A percentile compares a stretch with the other conserved stretches of the same genome.
Evolutionary conservation across 1,140 invertebrate genomes (phyloP).

Genomic region (Sesamia nonagrioides): DNA sequence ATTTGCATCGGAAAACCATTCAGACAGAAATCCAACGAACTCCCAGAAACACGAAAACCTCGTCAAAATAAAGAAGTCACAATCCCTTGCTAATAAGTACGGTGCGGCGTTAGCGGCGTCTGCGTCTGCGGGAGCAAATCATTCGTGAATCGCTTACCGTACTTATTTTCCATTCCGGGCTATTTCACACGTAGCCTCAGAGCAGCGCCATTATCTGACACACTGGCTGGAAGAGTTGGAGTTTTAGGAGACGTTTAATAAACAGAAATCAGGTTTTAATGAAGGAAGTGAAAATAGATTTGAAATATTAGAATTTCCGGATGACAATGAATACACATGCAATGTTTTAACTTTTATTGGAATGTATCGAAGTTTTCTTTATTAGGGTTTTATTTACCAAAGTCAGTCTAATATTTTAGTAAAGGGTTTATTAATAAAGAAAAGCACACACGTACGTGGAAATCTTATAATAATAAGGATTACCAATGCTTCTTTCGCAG

Average conservation of each 20-base stretch:
- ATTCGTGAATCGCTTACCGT: constrained; percentile 54
- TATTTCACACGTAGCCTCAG: constrained; percentile 53
- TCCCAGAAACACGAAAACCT: constrained; percentile 26
- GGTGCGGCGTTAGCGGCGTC: constrained; percentile 16
- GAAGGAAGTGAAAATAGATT: too few relatives aligned
- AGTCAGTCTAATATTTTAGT: too few relatives aligned
- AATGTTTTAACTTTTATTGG: too few relatives aligned
- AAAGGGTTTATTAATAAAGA: too few relatives aligned
- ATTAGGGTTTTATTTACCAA: too few relatives aligned
- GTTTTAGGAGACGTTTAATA: not conserved
- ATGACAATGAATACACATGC: too few relatives aligned
- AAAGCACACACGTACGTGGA: too few relatives aligned
- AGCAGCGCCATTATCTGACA: constrained; percentile 42
- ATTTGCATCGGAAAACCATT: constrained; percentile 29
- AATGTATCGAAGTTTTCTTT: too few relatives aligned
- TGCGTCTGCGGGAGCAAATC: constrained; percentile 50
- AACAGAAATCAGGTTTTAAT: too few relatives aligned
- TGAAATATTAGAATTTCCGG: too few relatives aligned
- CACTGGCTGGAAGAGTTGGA: not conserved
- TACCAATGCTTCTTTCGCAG: too few relatives aligned
- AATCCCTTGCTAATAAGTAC: constrained; percentile 35
- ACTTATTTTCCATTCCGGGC: constrained; percentile 58
- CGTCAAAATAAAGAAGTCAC: constrained; percentile 40
- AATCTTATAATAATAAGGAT: too few relatives aligned
- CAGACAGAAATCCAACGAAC: not conserved